Percentiles rank a stretch among this genome's conserved stretches.
These are phyloP conservation scores for Crotalus viridis DNA, from an alignment of 2,113 vertebrate genomes.

Conservation along the genomic window DNA sequence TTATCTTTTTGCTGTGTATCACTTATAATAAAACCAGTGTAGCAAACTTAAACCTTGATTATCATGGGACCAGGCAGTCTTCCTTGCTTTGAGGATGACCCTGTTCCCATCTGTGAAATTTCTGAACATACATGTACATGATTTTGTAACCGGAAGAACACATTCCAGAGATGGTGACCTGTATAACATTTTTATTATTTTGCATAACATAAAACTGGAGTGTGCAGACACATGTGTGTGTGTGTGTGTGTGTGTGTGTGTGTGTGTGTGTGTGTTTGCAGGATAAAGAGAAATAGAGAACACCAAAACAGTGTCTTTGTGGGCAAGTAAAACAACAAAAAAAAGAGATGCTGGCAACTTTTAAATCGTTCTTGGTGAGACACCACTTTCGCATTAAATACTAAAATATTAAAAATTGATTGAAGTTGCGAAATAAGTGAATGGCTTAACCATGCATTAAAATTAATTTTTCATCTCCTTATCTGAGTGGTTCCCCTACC, in stretches of 20 bases:
- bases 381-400: conserved; percentile 60
- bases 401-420: conserved; percentile 78
- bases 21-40: not conserved
- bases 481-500: conserved; percentile 69
- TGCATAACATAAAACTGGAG: conserved; percentile 10
- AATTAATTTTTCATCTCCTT: conserved; percentile 77
- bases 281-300: not conserved
- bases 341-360: conserved; percentile 57
- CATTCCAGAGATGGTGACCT: not conserved
- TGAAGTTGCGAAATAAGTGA: conserved; percentile 69
- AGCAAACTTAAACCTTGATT: not conserved
- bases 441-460: conserved; percentile 71
- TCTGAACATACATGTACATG: not conserved
- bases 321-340: conserved; percentile 29
- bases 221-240: too few relatives aligned
- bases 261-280: not conserved
- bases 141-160: not conserved
- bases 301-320: not conserved
- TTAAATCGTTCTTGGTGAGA: conserved; percentile 57
- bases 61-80: not conserved
- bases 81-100: not conserved
- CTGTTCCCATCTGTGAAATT: not conserved
- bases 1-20: not conserved
- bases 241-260: not conserved
- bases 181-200: not conserved